phyloP scores from a whole-genome alignment of 2,797 vertebrate genomes.

The Nyctalus aviator region DNA sequence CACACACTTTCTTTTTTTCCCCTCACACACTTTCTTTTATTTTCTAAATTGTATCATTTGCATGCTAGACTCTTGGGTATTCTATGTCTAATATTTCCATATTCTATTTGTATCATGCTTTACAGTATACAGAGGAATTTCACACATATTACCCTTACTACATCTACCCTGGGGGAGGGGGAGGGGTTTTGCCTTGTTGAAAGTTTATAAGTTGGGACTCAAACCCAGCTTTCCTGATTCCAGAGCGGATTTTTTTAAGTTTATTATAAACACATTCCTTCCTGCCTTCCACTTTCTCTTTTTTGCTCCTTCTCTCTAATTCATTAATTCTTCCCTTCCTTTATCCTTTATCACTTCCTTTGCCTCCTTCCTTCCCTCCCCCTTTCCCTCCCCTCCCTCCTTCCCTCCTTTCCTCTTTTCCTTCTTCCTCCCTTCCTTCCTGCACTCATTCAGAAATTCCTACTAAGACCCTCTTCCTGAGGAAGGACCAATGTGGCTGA shows the following conservation, averaged over 20 bases:
- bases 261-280: not conserved
- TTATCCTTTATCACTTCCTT: too few relatives aligned
- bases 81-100: not conserved
- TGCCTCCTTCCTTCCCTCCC: rapidly evolving
- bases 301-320: not conserved
- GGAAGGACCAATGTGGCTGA: not conserved
- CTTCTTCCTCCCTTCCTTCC: too few relatives aligned
- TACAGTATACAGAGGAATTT: not conserved
- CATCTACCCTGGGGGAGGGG: not conserved
- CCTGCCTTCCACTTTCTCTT: not conserved
- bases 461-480: not conserved
- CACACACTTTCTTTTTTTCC: not conserved
- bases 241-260: not conserved
- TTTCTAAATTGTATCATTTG: not conserved
- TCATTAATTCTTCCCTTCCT: not conserved
- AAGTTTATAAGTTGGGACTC: not conserved
- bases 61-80: not conserved
- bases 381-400: rapidly evolving
- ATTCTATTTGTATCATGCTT: not conserved
- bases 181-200: not conserved
- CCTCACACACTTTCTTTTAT: not conserved
- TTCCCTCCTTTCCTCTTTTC: rapidly evolving
- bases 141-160: not conserved
- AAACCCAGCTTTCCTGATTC: not conserved
- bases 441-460: not conserved